phyloP scores from a whole-genome alignment of 2,888 invertebrate genomes.

The Platycnemis pennipes region DNA sequence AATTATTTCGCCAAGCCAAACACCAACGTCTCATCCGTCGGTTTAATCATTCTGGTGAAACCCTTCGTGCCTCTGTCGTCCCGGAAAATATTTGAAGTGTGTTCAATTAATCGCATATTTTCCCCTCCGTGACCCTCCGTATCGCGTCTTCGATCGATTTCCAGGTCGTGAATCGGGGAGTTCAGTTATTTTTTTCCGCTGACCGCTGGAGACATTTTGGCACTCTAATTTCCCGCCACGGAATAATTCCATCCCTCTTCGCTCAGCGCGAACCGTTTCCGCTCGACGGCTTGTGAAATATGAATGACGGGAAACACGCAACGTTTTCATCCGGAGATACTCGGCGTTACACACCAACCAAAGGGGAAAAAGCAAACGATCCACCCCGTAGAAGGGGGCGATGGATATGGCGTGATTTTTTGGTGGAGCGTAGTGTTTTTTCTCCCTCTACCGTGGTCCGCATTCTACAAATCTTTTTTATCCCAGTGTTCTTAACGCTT shows the following conservation, averaged over 20 bases:
- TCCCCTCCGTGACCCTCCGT: not conserved
- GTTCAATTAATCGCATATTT: not conserved
- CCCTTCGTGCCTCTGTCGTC: not conserved
- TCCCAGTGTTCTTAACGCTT: not conserved
- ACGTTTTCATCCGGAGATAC: not conserved
- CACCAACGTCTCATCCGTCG: not conserved
- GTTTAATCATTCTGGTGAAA: not conserved
- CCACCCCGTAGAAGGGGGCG: not conserved
- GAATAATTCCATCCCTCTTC: not conserved
- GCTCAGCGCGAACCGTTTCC: not conserved
- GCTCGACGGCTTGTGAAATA: not conserved
- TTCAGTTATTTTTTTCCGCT: not conserved
- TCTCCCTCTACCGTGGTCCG: too few species aligned
- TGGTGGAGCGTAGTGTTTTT: not conserved
- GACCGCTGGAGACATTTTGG: conserved; percentile 22
- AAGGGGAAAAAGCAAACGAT: not conserved
- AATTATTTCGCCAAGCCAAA: not conserved
- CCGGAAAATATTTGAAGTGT: not conserved
- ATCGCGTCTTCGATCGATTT: not conserved
- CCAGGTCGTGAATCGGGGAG: not conserved
- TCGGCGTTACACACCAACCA: not conserved
- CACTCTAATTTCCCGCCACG: not conserved
- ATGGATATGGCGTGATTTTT: not conserved
- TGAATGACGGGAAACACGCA: not conserved
- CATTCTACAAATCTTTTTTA: too few species aligned